A percentile compares a stretch with the other conserved stretches of the same genome.
phyloP scores from a whole-genome alignment of 35 echinoderm and acorn worm species.

The Patiria miniata region DNA sequence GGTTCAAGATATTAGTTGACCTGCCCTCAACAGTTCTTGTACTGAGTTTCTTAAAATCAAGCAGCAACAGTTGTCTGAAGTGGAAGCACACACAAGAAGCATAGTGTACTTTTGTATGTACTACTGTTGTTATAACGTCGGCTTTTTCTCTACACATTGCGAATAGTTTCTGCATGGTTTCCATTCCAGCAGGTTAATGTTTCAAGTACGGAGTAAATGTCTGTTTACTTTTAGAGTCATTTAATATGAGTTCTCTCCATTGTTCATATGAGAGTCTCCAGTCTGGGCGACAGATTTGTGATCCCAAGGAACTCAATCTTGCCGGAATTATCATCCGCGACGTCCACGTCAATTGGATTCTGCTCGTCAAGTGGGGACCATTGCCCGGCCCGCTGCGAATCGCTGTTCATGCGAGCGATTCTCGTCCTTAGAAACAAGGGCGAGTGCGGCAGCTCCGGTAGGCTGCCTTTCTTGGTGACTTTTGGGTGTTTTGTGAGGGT shows the following conservation, averaged over 20 bases:
- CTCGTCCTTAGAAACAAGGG: background rate
- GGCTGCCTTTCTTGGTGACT: slow-evolving; percentile 29
- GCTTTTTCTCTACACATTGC: too few relatives aligned
- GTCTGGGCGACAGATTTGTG: background rate
- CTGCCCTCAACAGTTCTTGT: too few relatives aligned
- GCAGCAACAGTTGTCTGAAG: too few relatives aligned
- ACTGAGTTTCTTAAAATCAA: too few relatives aligned
- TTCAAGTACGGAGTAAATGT: too few relatives aligned
- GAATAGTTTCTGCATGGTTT: too few relatives aligned
- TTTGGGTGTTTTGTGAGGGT: background rate
- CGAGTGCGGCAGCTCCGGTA: slow-evolving; percentile 26
- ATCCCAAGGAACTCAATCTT: background rate
- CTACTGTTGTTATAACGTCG: too few relatives aligned
- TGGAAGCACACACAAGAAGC: too few relatives aligned
- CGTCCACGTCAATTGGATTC: background rate
- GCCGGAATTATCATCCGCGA: background rate
- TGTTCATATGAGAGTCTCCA: background rate
- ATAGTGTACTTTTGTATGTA: too few relatives aligned
- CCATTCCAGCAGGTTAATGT: too few relatives aligned
- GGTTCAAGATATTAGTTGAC: too few relatives aligned
- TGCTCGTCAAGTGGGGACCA: background rate
- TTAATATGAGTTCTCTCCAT: background rate
- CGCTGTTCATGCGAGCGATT: background rate
- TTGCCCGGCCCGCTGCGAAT: background rate
- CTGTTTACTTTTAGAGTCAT: too few relatives aligned